These are phyloP conservation scores for Meandrusa payeni DNA, from an alignment of 2,888 invertebrate genomes.

Conservation along the genomic window DNA sequence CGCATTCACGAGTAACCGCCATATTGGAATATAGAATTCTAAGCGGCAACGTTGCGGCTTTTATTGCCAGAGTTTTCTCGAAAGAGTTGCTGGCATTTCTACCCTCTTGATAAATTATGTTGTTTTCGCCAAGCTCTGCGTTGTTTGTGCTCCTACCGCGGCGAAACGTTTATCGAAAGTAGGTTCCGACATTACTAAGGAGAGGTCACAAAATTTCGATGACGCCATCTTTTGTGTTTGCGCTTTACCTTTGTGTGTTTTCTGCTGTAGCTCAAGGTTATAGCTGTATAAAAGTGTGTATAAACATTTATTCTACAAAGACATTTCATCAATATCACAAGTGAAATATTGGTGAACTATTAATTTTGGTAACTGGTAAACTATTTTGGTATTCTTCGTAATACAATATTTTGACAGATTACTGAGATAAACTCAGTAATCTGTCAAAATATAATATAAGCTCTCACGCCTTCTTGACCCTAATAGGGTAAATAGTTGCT, in stretches of 20 bases:
- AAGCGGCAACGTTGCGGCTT: slow-evolving; percentile 52
- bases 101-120: slow-evolving; percentile 76
- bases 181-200: slow-evolving; percentile 24
- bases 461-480: too few species aligned
- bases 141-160: slow-evolving; percentile 57
- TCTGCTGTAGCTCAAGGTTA: slow-evolving; percentile 8
- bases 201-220: slow-evolving; percentile 25
- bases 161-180: slow-evolving; percentile 35
- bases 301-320: too few species aligned
- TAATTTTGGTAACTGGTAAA: too few species aligned
- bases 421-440: too few species aligned
- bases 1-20: slow-evolving; percentile 55
- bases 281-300: background rate
- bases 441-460: too few species aligned
- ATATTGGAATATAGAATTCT: slow-evolving; percentile 69
- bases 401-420: too few species aligned
- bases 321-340: too few species aligned
- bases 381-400: too few species aligned
- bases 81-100: slow-evolving; percentile 60
- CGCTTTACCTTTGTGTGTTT: slow-evolving; percentile 19
- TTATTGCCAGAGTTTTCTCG: slow-evolving; percentile 63
- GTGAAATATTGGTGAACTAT: too few species aligned
- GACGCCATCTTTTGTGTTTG: slow-evolving; percentile 27
- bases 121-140: slow-evolving; percentile 69
- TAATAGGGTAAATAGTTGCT: too few species aligned